phyloP scores from a whole-genome alignment of 2,797 vertebrate genomes.

The Okamejei kenojei region DNA sequence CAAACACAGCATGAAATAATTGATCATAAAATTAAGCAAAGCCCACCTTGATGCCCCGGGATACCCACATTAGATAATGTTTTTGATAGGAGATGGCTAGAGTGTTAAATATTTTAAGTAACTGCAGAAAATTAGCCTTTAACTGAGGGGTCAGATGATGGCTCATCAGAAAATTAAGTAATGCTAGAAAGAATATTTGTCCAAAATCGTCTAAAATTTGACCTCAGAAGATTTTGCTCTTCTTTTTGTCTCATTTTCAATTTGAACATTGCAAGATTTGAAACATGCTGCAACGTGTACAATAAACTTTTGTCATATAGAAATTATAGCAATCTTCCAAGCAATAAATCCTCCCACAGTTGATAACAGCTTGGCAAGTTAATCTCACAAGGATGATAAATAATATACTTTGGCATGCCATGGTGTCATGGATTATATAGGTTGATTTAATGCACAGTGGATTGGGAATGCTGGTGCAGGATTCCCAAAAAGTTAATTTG shows the following conservation, averaged over 20 bases:
- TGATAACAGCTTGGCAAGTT: not conserved
- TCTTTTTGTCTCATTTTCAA: not conserved
- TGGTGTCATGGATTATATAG: too few relatives aligned
- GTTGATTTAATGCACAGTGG: too few relatives aligned
- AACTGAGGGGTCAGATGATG: not conserved
- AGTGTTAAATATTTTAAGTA: not conserved
- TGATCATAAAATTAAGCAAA: not conserved
- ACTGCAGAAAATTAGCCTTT: not conserved
- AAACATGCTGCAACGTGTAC: not conserved
- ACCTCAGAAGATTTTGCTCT: not conserved
- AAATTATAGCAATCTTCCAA: not conserved
- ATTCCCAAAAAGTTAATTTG: too few relatives aligned
- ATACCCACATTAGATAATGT: not conserved
- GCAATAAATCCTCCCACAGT: not conserved
- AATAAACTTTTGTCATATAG: not conserved
- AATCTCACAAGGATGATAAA: not conserved
- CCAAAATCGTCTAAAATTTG: not conserved
- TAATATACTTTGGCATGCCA: too few relatives aligned
- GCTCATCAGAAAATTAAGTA: not conserved
- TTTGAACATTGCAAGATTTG: not conserved
- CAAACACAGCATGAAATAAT: not conserved
- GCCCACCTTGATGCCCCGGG: not conserved
- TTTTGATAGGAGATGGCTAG: not conserved
- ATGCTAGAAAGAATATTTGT: not conserved
- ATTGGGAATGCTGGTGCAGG: too few relatives aligned